phyloP scores from a whole-genome alignment of 2,888 invertebrate species.

The Hirtodrosophila duncani region DNA sequence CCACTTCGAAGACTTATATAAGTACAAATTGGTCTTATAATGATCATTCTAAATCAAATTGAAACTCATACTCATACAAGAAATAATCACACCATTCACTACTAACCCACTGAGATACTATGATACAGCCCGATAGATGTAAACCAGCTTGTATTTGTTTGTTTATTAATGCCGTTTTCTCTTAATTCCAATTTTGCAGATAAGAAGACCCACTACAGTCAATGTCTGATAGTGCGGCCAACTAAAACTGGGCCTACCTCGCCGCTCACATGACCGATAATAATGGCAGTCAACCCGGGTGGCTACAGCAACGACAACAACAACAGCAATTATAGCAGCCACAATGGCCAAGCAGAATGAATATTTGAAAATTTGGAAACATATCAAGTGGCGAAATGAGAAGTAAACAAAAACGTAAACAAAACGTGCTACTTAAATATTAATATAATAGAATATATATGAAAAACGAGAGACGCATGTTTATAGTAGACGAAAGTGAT shows the following conservation, averaged over 20 bases:
- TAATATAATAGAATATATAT: conserved; percentile 14
- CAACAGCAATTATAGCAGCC: conserved; percentile 15
- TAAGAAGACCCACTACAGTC: conserved; percentile 31
- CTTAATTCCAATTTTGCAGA: too few relatives aligned
- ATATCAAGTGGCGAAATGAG: conserved; percentile 85
- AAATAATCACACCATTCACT: too few relatives aligned
- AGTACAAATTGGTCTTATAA: too few relatives aligned
- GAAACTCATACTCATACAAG: too few relatives aligned
- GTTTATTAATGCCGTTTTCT: too few relatives aligned
- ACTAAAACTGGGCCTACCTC: conserved; percentile 42
- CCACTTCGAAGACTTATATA: too few relatives aligned
- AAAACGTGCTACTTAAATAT: conserved; percentile 13
- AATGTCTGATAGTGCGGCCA: conserved; percentile 47
- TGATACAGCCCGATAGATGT: too few relatives aligned
- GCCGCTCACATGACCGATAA: conserved; percentile 49
- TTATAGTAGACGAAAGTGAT: conserved; percentile 7
- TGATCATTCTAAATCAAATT: too few relatives aligned
- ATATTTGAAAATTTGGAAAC: conserved; percentile 85
- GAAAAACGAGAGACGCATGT: conserved; percentile 8
- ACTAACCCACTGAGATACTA: too few relatives aligned
- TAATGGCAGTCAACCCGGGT: conserved; percentile 34
- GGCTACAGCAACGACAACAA: conserved; percentile 13
- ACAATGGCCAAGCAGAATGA: conserved; percentile 73
- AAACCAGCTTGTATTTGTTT: too few relatives aligned
- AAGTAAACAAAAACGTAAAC: conserved; percentile 25